phyloP scores from a whole-genome alignment of 1,140 invertebrate species.

The Anoplolepis gracilipes region DNA sequence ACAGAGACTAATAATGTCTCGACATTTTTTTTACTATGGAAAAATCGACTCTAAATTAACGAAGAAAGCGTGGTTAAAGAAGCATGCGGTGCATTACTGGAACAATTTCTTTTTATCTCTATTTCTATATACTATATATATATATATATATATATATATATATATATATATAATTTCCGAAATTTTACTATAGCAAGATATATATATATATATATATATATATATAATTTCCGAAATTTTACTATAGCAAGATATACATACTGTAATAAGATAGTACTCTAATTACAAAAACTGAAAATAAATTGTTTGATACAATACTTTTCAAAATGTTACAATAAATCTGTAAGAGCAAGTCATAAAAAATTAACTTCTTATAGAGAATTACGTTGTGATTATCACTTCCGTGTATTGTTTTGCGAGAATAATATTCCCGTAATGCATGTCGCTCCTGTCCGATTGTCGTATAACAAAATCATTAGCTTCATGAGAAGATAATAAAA shows the following conservation, averaged over 20 bases:
- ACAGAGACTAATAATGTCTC: no score
- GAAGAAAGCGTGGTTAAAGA: no score
- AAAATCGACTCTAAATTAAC: no score
- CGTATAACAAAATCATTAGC: constrained; percentile 25
- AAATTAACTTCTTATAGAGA: not conserved
- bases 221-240: not conserved
- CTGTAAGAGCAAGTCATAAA: not conserved
- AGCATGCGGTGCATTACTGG: no score
- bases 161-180: not conserved
- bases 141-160: no score
- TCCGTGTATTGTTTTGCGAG: constrained; percentile 9
- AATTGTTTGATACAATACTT: not conserved
- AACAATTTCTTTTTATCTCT: not conserved
- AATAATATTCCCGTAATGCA: not conserved
- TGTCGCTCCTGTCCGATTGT: not conserved
- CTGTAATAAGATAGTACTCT: not conserved
- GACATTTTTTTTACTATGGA: no score
- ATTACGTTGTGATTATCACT: not conserved
- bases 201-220: no score
- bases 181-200: not conserved
- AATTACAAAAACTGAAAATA: not conserved
- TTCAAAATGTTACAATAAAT: not conserved
- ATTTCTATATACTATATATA: no score
- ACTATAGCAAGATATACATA: not conserved
- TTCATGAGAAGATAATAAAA: constrained; percentile 41